Percentiles rank a stretch among this genome's conserved stretches.
Conservation (phyloP, 2,888 invertebrate species). For the Melangyna quadrimaculata region DNA sequence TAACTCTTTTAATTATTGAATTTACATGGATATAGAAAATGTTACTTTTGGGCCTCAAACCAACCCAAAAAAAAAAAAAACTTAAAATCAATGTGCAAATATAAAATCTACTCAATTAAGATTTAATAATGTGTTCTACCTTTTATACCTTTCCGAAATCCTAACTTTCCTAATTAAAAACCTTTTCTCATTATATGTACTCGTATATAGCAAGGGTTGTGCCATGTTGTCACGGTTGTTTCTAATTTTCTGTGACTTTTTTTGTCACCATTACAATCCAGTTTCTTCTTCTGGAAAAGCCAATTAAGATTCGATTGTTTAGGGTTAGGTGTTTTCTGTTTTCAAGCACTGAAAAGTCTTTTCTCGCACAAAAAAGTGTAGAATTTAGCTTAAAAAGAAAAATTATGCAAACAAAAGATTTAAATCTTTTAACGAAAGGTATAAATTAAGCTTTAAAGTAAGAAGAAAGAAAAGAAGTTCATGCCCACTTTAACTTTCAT, state of each 20-base stretch:
- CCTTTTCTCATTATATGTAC: neutral
- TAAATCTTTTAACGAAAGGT: neutral
- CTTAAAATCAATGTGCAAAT: neutral
- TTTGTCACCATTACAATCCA: neutral
- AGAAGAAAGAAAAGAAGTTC: neutral
- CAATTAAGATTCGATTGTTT: neutral
- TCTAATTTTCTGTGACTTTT: neutral
- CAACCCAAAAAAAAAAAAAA: too few relatives aligned
- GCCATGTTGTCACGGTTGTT: neutral
- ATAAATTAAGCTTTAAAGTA: neutral
- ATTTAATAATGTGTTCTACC: neutral
- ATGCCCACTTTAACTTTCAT: neutral
- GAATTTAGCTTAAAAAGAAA: neutral
- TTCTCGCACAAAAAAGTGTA: neutral
- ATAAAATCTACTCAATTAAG: neutral
- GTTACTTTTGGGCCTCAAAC: too few relatives aligned
- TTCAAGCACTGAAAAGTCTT: neutral
- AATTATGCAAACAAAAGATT: neutral
- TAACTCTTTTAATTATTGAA: too few relatives aligned
- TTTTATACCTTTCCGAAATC: neutral
- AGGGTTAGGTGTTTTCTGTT: neutral
- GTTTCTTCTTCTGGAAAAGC: neutral
- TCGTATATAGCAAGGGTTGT: too few relatives aligned
- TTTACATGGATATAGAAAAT: too few relatives aligned
- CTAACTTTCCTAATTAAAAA: conserved; percentile 1